Evolutionary conservation across 2,888 invertebrate species (phyloP), one percentile per base, ranked within the genome.

Genomic region (Phaonia tiefii): DNA sequence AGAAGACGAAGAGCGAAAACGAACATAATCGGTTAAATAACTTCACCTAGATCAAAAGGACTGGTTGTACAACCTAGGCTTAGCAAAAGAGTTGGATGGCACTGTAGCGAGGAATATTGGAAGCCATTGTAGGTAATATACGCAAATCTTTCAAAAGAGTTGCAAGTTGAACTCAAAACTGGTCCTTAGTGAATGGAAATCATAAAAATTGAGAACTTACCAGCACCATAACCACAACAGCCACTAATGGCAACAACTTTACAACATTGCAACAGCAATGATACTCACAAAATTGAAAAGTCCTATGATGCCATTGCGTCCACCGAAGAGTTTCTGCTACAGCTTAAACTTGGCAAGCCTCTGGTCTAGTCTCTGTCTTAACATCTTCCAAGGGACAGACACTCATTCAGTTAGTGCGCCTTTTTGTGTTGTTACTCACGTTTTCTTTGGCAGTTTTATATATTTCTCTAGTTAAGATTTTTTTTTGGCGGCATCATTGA

Each of bases 361-460:
- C 13, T 5, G 17, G 25, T 54, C 25, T 54, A 11, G 25, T 4
- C 10, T 2, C 54, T 8, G 31, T 31, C 31, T 31, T 31, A 5
- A 31, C 8, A 31, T 44, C 44, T 8, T 8, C 13, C 22, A 10
- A 54, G 54, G 25, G 22, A 54, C 51, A 22, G 54, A 54, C 25
- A 22, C 13, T 25, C 37, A 37, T 63, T 60, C 1, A 1, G 60
- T 60, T n/a, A n/a, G n/a, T n/a, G n/a, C n/a, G n/a, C n/a, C n/a
- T n/a, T n/a, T 63, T 63, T 17, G 69, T 76, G 73, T 31, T 80
- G 74, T 76, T 80, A 15, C 54, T 69, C 39, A 51, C 39, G 69
- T 69, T 69, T 69, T 39, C 15, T 69, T 51, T 22, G 69, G 60
- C 70, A 75, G 74, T 77, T 80, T 77, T 31, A 66, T 69, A 20